These are phyloP conservation scores for Andrena fulva DNA, from an alignment of 2,888 invertebrate genomes.

Conservation along the genomic window DNA sequence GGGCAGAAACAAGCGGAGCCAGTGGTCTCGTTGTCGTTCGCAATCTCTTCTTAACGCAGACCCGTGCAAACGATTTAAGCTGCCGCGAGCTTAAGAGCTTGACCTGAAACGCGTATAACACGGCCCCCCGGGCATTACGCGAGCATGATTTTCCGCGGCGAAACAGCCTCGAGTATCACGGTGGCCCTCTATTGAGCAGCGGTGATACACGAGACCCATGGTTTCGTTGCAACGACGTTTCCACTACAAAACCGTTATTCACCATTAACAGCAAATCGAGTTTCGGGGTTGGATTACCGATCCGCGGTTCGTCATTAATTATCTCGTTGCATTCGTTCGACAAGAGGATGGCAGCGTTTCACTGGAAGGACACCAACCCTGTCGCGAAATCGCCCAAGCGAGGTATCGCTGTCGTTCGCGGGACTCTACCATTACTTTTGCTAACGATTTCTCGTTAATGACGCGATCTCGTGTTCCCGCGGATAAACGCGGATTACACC, in stretches of 20 bases:
- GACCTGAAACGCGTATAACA: conserved; percentile 70
- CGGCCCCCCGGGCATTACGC: conserved; percentile 52
- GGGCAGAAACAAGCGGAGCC: conserved; percentile 53
- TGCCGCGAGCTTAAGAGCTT: conserved; percentile 72
- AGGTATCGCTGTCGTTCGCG: background rate
- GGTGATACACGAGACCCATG: conserved; percentile 50
- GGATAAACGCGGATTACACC: background rate
- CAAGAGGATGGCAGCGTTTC: background rate
- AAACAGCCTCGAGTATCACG: conserved; percentile 60
- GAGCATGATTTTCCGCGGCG: conserved; percentile 57
- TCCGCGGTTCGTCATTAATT: conserved; percentile 32
- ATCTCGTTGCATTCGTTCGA: conserved; percentile 7
- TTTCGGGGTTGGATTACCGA: conserved; percentile 30
- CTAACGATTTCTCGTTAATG: background rate
- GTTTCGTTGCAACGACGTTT: conserved; percentile 45
- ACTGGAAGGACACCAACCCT: background rate
- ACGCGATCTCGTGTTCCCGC: background rate
- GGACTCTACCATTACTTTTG: background rate
- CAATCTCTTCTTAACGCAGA: conserved; percentile 70
- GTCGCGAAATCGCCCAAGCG: background rate
- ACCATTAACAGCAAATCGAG: conserved; percentile 52
- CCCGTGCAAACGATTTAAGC: conserved; percentile 70
- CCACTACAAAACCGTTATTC: conserved; percentile 46
- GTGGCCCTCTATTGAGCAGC: conserved; percentile 45
- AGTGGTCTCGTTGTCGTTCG: conserved; percentile 71